Evolutionary conservation across 2,113 vertebrate genomes (phyloP), one percentile per base, ranked within the genome.

Genomic region (Salminus brasiliensis): DNA sequence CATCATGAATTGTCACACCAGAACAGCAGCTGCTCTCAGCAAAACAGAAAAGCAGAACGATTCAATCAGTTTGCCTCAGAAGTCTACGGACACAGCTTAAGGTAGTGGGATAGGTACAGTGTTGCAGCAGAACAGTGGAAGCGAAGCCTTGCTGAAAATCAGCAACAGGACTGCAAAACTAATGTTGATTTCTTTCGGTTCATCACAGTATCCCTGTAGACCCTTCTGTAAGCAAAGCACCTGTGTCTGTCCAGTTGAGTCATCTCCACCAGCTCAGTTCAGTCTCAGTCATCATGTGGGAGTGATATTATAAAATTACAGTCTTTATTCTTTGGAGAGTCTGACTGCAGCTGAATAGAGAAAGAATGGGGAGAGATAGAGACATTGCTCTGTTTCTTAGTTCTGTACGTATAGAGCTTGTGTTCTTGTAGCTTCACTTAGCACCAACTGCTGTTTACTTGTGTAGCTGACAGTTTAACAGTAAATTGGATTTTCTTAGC

Each of bases 1-100:
- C 29, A 41, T 76, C 74, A 76, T 39, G 52, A 25, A 62, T 21
- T 30, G 60, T 34, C 60, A 65, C 30, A 34, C 15, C 32, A 65
- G 18, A 32, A n/a, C 21, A 27, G 8, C 66, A 60, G 36, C 29
- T 63, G 34, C 41, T 69, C 60, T 53, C 62, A 67, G 32, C 12
- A 66, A 65, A 66, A 27, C 74, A 53, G 60, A 36, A 36, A 66
- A 6, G 5, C 23, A 39, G 15, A n/a, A 41, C 30, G 55, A 21
- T 25, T 27, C 11, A 53, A 36, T 36, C 10, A 65, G 36, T 76
- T 76, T 13, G 53, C 30, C 45, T 66, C 8, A 25, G 21, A 66
- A 12, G 53, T 52, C 10, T 36, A 66, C 34, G 52, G 29, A 66
- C 6, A 30, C 30, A 36, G 3, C 43, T 63, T 15, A 63, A 47